Conservation (phyloP, 2,113 vertebrate species). For the Alexandromys fortis region DNA sequence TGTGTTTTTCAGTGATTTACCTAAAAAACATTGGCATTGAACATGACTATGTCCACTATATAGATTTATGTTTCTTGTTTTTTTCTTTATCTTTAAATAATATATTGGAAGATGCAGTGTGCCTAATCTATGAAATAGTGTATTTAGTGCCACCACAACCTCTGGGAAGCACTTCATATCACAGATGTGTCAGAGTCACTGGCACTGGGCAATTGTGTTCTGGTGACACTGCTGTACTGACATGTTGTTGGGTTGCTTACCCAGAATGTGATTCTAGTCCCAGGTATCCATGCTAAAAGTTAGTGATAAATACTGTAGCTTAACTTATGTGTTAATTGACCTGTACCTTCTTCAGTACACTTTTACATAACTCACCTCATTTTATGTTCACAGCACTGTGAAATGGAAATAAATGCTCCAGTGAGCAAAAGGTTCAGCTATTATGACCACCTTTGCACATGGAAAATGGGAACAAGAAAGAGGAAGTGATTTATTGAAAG, state of each 20-base stretch:
- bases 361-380: neutral
- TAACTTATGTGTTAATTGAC: neutral
- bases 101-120: neutral
- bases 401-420: neutral
- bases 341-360: neutral
- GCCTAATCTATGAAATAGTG: neutral
- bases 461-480: constrained; percentile 1
- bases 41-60: neutral
- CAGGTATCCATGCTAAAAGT: neutral
- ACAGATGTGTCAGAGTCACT: neutral
- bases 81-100: neutral
- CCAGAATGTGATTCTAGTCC: neutral
- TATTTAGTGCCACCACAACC: neutral
- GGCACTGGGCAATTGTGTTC: neutral
- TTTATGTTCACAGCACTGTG: neutral
- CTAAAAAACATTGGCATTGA: neutral
- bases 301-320: neutral
- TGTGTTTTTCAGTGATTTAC: neutral
- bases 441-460: neutral
- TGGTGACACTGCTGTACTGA: neutral
- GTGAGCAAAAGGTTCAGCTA: neutral
- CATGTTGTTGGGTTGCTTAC: neutral
- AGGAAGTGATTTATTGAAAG: constrained; percentile 22
- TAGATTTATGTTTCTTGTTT: neutral
- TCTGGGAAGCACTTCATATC: neutral